These are phyloP conservation scores for Stichopus chloronotus DNA, from an alignment of 35 echinoderm and acorn worm species.

Conservation along the genomic window DNA sequence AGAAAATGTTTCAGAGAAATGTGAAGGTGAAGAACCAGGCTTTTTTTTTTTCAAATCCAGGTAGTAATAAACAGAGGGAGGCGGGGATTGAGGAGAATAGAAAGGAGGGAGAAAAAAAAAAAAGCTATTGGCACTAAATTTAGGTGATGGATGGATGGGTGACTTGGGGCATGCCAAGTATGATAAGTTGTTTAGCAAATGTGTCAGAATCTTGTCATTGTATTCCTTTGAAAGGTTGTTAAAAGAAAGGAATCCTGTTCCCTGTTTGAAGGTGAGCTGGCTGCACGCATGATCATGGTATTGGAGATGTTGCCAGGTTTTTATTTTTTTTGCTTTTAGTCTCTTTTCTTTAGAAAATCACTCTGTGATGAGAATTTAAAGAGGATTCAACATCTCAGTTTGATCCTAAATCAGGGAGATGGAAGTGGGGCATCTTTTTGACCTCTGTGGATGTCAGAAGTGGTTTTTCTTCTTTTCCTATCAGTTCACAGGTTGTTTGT, in stretches of 20 bases:
- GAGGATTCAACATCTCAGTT: neutral
- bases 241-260: neutral
- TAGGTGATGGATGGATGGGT: conserved; percentile 38
- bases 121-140: conserved; percentile 7
- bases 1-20: neutral
- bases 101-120: neutral
- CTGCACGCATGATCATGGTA: no score
- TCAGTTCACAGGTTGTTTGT: no score
- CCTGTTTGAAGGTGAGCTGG: no score
- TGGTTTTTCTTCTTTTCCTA: no score
- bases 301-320: no score
- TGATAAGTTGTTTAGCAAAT: conserved; percentile 56
- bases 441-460: no score
- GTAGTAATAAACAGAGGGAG: neutral
- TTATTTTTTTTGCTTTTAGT: no score
- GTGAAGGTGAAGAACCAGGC: no score
- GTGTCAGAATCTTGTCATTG: conserved; percentile 44
- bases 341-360: no score
- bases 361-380: neutral
- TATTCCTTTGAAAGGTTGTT: conserved; percentile 7
- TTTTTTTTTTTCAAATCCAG: no score
- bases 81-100: neutral
- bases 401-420: neutral
- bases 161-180: conserved; percentile 36
- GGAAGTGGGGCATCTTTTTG: neutral